Conservation (phyloP, 2,888 invertebrate species). For the Julus scandinavius region DNA sequence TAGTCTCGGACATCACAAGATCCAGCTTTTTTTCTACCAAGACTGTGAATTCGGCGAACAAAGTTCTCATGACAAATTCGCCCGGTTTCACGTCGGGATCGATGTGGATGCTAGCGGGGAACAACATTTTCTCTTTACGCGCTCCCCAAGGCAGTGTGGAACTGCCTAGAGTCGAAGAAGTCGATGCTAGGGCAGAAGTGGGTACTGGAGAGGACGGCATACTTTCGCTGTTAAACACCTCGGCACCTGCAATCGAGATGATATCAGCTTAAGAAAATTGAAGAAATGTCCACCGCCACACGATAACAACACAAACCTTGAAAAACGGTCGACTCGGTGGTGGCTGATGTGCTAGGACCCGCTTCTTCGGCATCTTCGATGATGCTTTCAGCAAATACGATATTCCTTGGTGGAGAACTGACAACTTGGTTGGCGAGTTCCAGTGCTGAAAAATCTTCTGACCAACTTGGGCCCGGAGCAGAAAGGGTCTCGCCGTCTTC, state of each 20-base stretch:
- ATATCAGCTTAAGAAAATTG: not conserved
- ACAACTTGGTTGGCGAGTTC: not conserved
- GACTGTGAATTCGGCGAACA: slow-evolving; percentile 94
- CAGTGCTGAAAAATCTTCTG: not conserved
- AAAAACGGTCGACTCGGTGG: not conserved
- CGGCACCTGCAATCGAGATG: not conserved
- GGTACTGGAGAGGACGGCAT: slow-evolving; percentile 46
- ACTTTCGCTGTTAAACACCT: slow-evolving; percentile 3
- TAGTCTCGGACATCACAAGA: slow-evolving; percentile 88
- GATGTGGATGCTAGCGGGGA: slow-evolving; percentile 66
- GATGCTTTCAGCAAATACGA: not conserved
- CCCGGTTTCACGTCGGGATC: slow-evolving; percentile 76
- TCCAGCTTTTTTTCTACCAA: slow-evolving; percentile 97
- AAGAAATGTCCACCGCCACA: not conserved
- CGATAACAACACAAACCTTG: slow-evolving; percentile 9
- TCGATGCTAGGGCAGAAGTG: slow-evolving; percentile 35
- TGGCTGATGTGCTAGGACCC: not conserved
- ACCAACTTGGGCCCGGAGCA: not conserved
- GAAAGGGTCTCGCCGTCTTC: slow-evolving; percentile 40
- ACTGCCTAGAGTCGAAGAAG: slow-evolving; percentile 50
- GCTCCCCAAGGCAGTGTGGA: slow-evolving; percentile 81
- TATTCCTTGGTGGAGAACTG: not conserved
- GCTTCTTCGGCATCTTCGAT: slow-evolving; percentile 3
- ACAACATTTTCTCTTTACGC: slow-evolving; percentile 75
- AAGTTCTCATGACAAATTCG: slow-evolving; percentile 93